These are phyloP conservation scores for Amblyteles armatorius DNA, from an alignment of 2,888 invertebrate genomes.

Conservation along the genomic window DNA sequence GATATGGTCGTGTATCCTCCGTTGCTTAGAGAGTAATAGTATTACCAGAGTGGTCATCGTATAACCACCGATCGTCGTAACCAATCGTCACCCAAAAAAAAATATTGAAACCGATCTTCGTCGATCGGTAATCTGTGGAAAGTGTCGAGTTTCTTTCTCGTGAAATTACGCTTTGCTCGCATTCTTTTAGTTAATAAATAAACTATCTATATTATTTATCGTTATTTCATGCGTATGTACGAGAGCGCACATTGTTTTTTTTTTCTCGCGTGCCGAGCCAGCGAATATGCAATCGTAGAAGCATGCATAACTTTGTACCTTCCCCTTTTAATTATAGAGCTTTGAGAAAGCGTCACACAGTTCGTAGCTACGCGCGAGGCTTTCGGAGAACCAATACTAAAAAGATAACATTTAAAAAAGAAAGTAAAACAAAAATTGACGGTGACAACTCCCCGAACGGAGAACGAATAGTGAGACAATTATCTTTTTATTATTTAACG, in stretches of 20 bases:
- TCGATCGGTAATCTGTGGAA: slow-evolving; percentile 46
- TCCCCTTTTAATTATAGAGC: slow-evolving; percentile 44
- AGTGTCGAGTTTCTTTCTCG: slow-evolving; percentile 61
- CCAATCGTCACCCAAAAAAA: slow-evolving; percentile 37
- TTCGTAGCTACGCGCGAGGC: slow-evolving; percentile 57
- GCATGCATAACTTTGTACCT: slow-evolving; percentile 58
- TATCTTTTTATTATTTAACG: slow-evolving; percentile 56
- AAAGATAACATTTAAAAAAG: slow-evolving; percentile 25
- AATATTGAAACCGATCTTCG: slow-evolving; percentile 33
- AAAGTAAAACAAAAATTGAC: slow-evolving; percentile 24
- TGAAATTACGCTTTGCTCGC: slow-evolving; percentile 68
- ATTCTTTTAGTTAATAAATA: slow-evolving; percentile 61
- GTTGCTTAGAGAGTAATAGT: slow-evolving; percentile 67
- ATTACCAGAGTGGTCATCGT: slow-evolving; percentile 65
- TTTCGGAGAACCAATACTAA: slow-evolving; percentile 29
- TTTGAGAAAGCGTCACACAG: slow-evolving; percentile 52
- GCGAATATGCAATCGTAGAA: slow-evolving; percentile 53
- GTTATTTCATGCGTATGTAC: slow-evolving; percentile 32
- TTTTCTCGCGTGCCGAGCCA: slow-evolving; percentile 55
- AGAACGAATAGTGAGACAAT: slow-evolving; percentile 64
- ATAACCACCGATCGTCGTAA: slow-evolving; percentile 51
- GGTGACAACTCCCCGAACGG: slow-evolving; percentile 60
- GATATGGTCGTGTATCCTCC: slow-evolving; percentile 65
- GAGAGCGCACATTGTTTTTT: slow-evolving; percentile 35
- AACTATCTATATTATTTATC: slow-evolving; percentile 58